phyloP scores from a whole-genome alignment of 2,113 vertebrate species.

The Coturnix japonica region DNA sequence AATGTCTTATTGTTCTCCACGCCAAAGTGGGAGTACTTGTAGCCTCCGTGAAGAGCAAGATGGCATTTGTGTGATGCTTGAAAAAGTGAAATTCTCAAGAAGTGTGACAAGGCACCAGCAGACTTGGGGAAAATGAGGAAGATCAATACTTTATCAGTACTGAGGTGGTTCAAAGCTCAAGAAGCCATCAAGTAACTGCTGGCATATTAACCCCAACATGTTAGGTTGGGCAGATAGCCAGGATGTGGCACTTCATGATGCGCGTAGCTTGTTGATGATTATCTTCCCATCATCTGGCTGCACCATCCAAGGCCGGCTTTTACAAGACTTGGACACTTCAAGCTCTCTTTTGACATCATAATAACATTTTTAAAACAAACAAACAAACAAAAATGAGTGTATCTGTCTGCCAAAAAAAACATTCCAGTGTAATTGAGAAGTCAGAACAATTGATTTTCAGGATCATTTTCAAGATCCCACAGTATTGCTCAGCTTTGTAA shows the following conservation, averaged over 20 bases:
- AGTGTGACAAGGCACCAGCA: neutral
- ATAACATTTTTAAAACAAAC: neutral
- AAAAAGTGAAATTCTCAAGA: neutral
- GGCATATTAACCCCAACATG: neutral
- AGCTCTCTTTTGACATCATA: neutral
- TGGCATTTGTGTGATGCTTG: neutral
- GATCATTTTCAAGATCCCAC: neutral
- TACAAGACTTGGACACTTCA: neutral
- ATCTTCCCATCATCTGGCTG: neutral
- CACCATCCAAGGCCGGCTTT: neutral
- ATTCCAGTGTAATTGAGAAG: neutral
- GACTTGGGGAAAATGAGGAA: neutral
- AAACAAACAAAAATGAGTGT: neutral
- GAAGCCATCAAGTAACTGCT: neutral
- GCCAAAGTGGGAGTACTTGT: neutral
- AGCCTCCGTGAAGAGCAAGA: neutral
- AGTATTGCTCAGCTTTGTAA: neutral
- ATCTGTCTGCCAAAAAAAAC: neutral
- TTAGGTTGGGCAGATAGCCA: neutral
- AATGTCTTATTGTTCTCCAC: neutral
- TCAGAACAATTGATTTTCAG: neutral
- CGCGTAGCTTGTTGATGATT: neutral
- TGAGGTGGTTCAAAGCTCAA: neutral
- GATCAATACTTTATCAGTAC: rapidly evolving
- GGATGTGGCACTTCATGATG: neutral